Percentiles rank a stretch among this genome's conserved stretches.
These are phyloP conservation scores for Haliclona indistincta DNA, from an alignment of 37 sponge, comb jelly and placozoan species.

Conservation along the genomic window DNA sequence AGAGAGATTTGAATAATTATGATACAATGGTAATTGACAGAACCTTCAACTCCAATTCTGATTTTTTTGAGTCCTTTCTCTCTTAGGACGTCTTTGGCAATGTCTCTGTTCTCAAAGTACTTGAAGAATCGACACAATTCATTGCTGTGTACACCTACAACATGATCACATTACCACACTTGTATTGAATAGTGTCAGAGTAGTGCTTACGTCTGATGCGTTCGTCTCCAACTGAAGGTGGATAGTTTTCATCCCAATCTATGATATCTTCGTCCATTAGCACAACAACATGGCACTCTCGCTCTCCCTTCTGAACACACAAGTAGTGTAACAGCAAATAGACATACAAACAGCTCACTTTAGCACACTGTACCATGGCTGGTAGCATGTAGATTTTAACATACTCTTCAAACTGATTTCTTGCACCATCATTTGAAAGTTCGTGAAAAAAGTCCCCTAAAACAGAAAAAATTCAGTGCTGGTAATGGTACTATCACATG, in stretches of 20 bases:
- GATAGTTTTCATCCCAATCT: constrained; percentile 93
- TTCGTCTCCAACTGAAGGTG: constrained; percentile 90
- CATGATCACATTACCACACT: background rate
- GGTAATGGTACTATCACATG: background rate
- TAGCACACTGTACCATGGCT: constrained; percentile 79
- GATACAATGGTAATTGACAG: too few relatives aligned
- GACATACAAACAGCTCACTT: constrained; percentile 33
- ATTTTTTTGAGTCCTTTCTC: constrained; percentile 96
- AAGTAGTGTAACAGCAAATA: background rate
- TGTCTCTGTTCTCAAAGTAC: constrained; percentile 96
- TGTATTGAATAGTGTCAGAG: background rate
- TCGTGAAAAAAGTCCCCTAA: constrained; percentile 91
- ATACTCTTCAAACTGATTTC: constrained; percentile 78
- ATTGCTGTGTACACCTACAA: constrained; percentile 66
- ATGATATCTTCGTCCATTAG: constrained; percentile 92
- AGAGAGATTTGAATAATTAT: background rate
- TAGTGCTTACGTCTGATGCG: constrained; percentile 56
- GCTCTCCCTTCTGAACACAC: constrained; percentile 82
- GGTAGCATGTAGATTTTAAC: constrained; percentile 62
- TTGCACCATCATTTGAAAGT: constrained; percentile 95
- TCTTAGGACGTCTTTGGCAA: constrained; percentile 86
- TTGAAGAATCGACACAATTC: constrained; percentile 86
- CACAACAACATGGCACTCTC: constrained; percentile 97
- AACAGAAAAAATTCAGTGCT: background rate
- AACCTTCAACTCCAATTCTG: constrained; percentile 95